Evolutionary conservation across 2,797 vertebrate species (phyloP).

Genomic region (Crocidura indochinensis): DNA sequence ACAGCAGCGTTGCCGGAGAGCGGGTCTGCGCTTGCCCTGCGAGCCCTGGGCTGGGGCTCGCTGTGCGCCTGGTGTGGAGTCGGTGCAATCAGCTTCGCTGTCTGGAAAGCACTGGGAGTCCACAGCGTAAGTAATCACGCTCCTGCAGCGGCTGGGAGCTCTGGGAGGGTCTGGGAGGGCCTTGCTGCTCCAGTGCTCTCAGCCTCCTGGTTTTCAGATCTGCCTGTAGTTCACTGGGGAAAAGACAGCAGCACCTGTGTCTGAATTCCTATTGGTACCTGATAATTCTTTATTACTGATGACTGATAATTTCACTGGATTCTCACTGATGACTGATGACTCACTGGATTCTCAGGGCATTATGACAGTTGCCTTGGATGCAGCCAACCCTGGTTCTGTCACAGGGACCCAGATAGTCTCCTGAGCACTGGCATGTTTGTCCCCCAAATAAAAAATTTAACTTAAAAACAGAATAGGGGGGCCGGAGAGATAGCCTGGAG

Average conservation of each 20-base stretch:
- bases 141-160: too few species aligned
- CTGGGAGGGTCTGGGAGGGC: background rate
- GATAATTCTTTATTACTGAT: too few species aligned
- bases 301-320: too few species aligned
- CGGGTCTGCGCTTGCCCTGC: slow-evolving; percentile 94
- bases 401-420: too few species aligned
- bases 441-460: too few species aligned
- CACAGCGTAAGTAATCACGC: slow-evolving; percentile 91
- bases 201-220: slow-evolving; percentile 30
- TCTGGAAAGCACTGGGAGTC: slow-evolving; percentile 95
- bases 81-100: slow-evolving; percentile 92
- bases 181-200: background rate
- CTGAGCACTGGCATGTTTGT: background rate
- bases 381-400: too few species aligned
- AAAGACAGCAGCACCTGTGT: too few species aligned
- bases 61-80: slow-evolving; percentile 96
- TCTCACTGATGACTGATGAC: too few species aligned
- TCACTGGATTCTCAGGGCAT: too few species aligned
- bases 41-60: slow-evolving; percentile 96
- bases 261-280: too few species aligned
- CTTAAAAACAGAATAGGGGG: too few species aligned
- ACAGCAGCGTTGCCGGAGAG: slow-evolving; percentile 93
- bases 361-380: background rate
- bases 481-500: too few species aligned
- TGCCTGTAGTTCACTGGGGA: background rate